Base-by-base conservation (phyloP, 2,888 invertebrate genomes). In the Gnatocerus cornutus region DNA sequence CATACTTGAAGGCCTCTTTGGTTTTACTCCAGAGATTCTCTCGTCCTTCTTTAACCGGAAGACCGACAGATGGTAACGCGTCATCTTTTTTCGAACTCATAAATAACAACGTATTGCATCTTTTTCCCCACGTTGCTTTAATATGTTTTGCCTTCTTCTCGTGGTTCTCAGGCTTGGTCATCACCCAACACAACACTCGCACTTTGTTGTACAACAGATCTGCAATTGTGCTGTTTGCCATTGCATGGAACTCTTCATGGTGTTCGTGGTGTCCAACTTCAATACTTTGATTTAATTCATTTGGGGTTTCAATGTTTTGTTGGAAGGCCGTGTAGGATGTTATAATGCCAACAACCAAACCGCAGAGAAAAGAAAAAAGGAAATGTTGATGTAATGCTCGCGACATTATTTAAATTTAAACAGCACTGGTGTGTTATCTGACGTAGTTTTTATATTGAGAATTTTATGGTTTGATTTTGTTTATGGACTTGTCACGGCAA, bases 1-100 rank as follows among this genome's bases (percentile, higher is more conserved):
- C 91, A 81, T 97, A 96, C 78, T 91, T 90, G 83, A 96, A 97
- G 0, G 97, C 97, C 77, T 92, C 94, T 85, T 97, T 98, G 0
- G 99, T 99, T 87, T 99, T 99, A 1, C 92, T 96, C 99, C 99
- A 99, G 10, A 99, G 87, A 81, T 93, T 91, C 80, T 98, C 90
- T 9, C 98, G 88, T 0, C 97, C 97, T 83, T 99, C 99, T 0
- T 87, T 84, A 0, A 98, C 94, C 1, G 94, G 92, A 68, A 99
- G 86, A 30, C 92, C 93, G 13, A 99, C 87, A 0, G 95, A 85
- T 0, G 96, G 96, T 59, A 99, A 85, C 16, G 87, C 87, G 3
- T 86, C 78, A 82, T 97, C 96, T 85, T 90, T 89, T 63, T 84
- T 85, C 0, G 92, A 91, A 80, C 95, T 96, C 95, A 97, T 96